A percentile compares a stretch with the other conserved stretches of the same genome.
Conservation (phyloP, 1,140 invertebrate genomes). For the Brachionus calyciflorus region DNA sequence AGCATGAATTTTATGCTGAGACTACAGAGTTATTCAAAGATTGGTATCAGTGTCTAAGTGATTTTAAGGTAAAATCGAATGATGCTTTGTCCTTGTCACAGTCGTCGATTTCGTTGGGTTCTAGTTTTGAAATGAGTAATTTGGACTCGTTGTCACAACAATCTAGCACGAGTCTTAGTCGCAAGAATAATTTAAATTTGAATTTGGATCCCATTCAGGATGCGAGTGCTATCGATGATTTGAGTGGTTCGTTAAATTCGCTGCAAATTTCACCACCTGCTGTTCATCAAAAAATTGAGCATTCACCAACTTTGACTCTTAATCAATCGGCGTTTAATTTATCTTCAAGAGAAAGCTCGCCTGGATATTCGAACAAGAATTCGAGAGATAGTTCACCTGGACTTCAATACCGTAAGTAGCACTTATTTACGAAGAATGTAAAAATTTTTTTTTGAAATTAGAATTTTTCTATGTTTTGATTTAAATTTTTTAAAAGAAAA, state of each 20-base stretch:
- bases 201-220: neutral
- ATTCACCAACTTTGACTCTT: conserved; percentile 4
- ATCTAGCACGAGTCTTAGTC: neutral
- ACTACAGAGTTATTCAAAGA: conserved; percentile 5
- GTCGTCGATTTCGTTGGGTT: neutral
- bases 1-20: conserved; percentile 43
- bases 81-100: neutral
- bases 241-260: neutral
- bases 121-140: neutral
- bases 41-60: conserved; percentile 15
- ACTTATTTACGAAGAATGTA: no score
- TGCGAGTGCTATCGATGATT: neutral
- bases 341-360: conserved; percentile 27
- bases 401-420: neutral
- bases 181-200: neutral
- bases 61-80: neutral
- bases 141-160: neutral
- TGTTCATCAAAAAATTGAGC: neutral
- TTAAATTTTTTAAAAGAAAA: no score
- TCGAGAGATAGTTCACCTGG: conserved; percentile 15
- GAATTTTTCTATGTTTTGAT: no score
- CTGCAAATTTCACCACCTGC: neutral
- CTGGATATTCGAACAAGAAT: neutral
- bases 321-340: neutral
- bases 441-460: no score